Base-by-base conservation (phyloP, 2,113 vertebrate genomes). In the Melanerpes aurifrons region DNA sequence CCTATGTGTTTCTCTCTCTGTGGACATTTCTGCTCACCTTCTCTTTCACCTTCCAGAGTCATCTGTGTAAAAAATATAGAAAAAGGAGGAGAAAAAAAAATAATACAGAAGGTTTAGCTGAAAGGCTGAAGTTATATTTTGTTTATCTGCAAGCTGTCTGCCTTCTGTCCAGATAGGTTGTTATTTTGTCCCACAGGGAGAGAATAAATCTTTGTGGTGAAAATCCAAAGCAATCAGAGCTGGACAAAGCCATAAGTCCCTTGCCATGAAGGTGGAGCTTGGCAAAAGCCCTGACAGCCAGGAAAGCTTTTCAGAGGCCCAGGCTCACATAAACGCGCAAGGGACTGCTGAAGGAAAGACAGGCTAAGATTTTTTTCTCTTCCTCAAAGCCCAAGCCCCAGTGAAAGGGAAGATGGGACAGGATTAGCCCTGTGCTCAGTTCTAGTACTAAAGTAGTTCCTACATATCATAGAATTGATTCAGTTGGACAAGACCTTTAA, bases 71-170 rank as follows among this genome's bases (percentile, higher is more conserved):
- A 92, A 92, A 56, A 58, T 37, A 26, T 58, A 78, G 59, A 40
- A 31, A 22, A 15, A 17, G 29, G 18, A 58, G 26, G 12, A 53
- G 16, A 43, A 43, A 43, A 17, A 4, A 57, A 54, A 84, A 37
- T 37, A 37, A 37, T 37, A 37, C 7, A 37, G 77, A 64, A 68
- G 14, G 6, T 82, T 87, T 37, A 31, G 9, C 45, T 85, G 63
- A 80, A 93, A 89, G 68, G 43, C 50, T 89, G 56, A 68, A 75
- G 40, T 67, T 78, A 17, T 61, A 31, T 85, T 83, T 93, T 89
- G 56, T 86, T 93, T 79, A 74, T 89, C 57, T 94, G 17, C 57
- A 80, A 86, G 53, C 43, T 91, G 77, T 74, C 76, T 79, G 73
- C 66, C 31, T 68, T 43, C 58, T 90, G 74, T 57, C 68, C 87